Conservation (phyloP, 2,113 vertebrate genomes). For the Sinocyclocheilus rhinocerous region DNA sequence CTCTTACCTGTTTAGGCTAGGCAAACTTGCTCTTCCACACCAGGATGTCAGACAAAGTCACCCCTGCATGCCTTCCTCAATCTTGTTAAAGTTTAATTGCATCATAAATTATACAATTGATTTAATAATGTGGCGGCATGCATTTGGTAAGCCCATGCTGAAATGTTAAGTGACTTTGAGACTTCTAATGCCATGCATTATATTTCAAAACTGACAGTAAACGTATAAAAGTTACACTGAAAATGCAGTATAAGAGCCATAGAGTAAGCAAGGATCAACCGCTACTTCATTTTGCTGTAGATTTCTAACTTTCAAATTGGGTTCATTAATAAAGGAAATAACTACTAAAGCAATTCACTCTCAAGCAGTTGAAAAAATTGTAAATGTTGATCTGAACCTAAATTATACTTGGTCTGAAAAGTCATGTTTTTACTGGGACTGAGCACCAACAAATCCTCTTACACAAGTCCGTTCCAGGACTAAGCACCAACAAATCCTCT, state of each 20-base stretch:
- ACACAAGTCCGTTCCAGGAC: too few species aligned
- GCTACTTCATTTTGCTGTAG: conserved; percentile 48
- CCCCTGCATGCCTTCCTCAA: not conserved
- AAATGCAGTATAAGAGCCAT: conserved; percentile 61
- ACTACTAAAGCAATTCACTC: not conserved
- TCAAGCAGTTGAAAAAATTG: not conserved
- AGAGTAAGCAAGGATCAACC: conserved; percentile 28
- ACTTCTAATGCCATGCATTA: conserved; percentile 6
- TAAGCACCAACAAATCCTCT: conserved; percentile 29
- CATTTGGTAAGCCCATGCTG: conserved; percentile 49
- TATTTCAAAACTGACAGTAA: conserved; percentile 52
- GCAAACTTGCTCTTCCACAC: not conserved
- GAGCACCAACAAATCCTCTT: not conserved
- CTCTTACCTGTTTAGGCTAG: not conserved
- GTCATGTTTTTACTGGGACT: not conserved
- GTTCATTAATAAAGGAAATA: not conserved
- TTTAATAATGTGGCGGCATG: conserved; percentile 47
- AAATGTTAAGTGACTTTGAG: conserved; percentile 40
- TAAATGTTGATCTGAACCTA: conserved; percentile 49
- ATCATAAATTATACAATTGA: conserved; percentile 66
- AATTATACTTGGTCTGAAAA: conserved; percentile 30
- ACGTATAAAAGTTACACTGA: conserved; percentile 68
- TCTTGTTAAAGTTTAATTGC: conserved; percentile 57
- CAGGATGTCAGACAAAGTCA: not conserved
- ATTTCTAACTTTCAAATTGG: not conserved